Conservation (phyloP, 2,888 invertebrate genomes). For the Amblyjoppa proteus region DNA sequence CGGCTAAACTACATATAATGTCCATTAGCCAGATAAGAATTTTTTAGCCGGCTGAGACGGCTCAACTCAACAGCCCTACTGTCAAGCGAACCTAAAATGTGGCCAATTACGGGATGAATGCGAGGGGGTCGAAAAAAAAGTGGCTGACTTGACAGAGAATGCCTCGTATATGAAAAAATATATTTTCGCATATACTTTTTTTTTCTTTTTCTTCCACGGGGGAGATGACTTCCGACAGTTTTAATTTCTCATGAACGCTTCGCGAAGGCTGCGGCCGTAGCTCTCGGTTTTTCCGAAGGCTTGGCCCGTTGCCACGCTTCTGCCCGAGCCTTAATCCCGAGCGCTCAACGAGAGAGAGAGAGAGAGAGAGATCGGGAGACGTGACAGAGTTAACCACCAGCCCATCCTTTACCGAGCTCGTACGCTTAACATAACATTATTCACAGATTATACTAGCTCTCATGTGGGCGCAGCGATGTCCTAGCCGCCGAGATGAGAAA, state of each 20-base stretch:
- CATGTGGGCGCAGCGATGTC: slow-evolving; percentile 49
- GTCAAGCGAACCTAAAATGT: too few relatives aligned
- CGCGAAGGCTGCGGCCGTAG: background rate
- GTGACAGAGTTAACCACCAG: slow-evolving; percentile 25
- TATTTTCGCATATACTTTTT: too few relatives aligned
- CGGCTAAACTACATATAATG: too few relatives aligned
- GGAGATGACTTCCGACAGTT: background rate
- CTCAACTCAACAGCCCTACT: too few relatives aligned
- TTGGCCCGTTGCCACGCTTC: slow-evolving; percentile 63
- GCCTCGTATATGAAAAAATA: too few relatives aligned
- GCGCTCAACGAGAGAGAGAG: slow-evolving; percentile 44
- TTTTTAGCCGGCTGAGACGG: too few relatives aligned
- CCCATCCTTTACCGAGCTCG: slow-evolving; percentile 37
- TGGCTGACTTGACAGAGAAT: too few relatives aligned
- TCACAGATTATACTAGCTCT: slow-evolving; percentile 52
- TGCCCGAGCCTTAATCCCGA: slow-evolving; percentile 45
- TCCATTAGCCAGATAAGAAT: too few relatives aligned
- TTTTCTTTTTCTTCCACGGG: too few relatives aligned
- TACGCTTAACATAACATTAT: slow-evolving; percentile 63
- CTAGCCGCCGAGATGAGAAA: slow-evolving; percentile 36
- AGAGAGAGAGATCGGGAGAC: background rate
- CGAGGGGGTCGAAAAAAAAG: too few relatives aligned
- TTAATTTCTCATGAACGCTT: slow-evolving; percentile 3
- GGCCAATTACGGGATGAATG: too few relatives aligned
- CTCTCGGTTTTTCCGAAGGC: slow-evolving; percentile 53